A percentile compares a stretch with the other conserved stretches of the same genome.
phyloP scores from a whole-genome alignment of 2,797 vertebrate species.

The Ispidina picta region DNA sequence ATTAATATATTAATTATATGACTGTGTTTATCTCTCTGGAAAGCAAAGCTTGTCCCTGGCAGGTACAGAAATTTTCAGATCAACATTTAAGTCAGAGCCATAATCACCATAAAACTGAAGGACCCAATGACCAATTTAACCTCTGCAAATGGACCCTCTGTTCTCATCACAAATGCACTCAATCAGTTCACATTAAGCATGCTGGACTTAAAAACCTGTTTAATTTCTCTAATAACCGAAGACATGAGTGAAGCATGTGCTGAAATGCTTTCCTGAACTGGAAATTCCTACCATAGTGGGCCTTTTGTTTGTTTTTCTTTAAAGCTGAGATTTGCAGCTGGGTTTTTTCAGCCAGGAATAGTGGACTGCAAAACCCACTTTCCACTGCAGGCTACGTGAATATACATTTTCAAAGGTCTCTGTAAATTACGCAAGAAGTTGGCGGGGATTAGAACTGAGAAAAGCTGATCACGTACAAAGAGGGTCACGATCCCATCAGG shows the following conservation, averaged over 20 bases:
- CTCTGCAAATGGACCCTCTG: neutral
- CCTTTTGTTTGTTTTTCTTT: neutral
- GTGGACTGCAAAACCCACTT: neutral
- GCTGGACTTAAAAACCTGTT: neutral
- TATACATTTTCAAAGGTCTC: neutral
- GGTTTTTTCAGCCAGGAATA: neutral
- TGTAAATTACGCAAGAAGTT: constrained; percentile 2
- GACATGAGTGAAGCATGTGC: neutral
- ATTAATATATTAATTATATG: constrained; percentile 40
- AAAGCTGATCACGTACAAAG: constrained; percentile 53
- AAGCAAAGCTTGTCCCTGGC: constrained; percentile 9
- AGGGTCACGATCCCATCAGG: constrained; percentile 56
- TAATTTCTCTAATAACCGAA: neutral
- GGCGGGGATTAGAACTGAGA: constrained; percentile 25
- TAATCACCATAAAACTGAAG: neutral
- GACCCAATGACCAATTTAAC: neutral
- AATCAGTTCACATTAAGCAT: neutral
- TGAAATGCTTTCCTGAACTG: neutral
- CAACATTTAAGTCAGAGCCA: neutral
- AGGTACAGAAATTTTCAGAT: neutral
- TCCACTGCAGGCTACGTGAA: neutral
- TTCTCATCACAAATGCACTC: neutral
- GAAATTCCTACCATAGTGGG: neutral
- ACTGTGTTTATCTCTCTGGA: neutral
- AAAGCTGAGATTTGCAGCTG: neutral